These are phyloP conservation scores for Alloscopus bannaensis DNA, from an alignment of 2,888 invertebrate species.

Conservation along the genomic window DNA sequence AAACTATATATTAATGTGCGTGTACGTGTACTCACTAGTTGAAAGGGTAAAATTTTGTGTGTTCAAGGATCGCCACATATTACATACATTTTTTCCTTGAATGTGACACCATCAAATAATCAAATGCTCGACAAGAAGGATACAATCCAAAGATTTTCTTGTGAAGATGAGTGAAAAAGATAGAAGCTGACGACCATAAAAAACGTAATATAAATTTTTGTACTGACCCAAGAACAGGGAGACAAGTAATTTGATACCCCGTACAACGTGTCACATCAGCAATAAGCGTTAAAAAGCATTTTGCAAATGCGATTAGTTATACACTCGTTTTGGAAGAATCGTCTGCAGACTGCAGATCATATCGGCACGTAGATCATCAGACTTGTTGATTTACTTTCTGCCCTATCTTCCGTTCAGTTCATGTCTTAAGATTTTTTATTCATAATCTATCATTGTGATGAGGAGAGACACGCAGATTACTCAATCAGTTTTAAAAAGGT, in stretches of 20 bases:
- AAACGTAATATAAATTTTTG: background rate
- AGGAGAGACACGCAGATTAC: conserved; percentile 42
- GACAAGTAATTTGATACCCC: background rate
- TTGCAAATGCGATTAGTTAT: background rate
- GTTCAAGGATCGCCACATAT: conserved; percentile 33
- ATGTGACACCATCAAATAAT: conserved; percentile 8
- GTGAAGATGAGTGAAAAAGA: background rate
- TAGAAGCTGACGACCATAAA: background rate
- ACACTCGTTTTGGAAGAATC: background rate
- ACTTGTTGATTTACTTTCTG: background rate
- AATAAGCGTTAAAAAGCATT: background rate
- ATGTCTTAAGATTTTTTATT: conserved; percentile 12
- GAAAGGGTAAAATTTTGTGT: conserved; percentile 9
- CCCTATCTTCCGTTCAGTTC: background rate
- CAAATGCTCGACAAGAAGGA: background rate
- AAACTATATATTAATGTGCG: background rate
- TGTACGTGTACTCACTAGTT: background rate
- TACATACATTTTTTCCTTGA: conserved; percentile 5
- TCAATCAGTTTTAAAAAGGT: conserved; percentile 52
- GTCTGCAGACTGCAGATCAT: background rate
- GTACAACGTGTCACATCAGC: background rate
- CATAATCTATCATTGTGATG: conserved; percentile 41
- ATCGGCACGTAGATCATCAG: background rate
- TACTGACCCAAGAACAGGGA: background rate
- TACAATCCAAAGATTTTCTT: background rate